Percentiles rank a stretch among this genome's conserved stretches.
phyloP scores from a whole-genome alignment of 2,888 invertebrate species.

The Ptycholaimellus sp. region DNA sequence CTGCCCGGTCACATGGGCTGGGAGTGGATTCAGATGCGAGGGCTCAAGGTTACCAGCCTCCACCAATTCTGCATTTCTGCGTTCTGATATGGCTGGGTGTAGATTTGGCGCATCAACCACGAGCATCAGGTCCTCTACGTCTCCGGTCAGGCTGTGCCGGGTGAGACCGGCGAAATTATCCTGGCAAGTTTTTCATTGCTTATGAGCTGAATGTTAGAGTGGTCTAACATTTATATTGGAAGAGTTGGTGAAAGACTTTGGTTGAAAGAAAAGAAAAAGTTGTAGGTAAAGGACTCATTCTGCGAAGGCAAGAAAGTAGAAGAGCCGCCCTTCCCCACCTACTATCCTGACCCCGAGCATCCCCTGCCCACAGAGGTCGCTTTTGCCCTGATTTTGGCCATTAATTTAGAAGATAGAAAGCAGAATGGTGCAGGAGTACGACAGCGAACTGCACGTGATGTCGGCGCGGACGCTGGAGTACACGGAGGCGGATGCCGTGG shows the following conservation, averaged over 20 bases:
- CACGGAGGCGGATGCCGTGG: conserved; percentile 1
- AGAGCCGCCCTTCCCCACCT: conserved; percentile 54
- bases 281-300: neutral
- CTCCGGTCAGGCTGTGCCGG: conserved; percentile 53
- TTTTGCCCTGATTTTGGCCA: too few species aligned
- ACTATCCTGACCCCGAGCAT: conserved; percentile 37
- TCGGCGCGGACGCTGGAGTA: conserved; percentile 41
- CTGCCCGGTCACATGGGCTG: conserved; percentile 93
- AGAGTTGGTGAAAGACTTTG: too few species aligned
- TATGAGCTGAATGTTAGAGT: too few species aligned
- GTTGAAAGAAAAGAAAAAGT: neutral
- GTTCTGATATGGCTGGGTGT: conserved; percentile 24
- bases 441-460: conserved; percentile 50
- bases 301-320: neutral
- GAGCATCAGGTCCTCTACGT: conserved; percentile 77
- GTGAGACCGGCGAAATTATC: conserved; percentile 41
- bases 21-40: conserved; percentile 32
- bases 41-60: conserved; percentile 37
- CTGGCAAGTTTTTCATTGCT: too few species aligned
- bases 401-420: too few species aligned
- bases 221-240: too few species aligned
- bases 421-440: conserved; percentile 36
- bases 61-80: neutral
- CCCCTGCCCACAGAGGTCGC: too few species aligned
- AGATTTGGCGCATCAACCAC: conserved; percentile 74